Base-by-base conservation (phyloP, 2,113 vertebrate species). In the Aleadryas rufinucha region DNA sequence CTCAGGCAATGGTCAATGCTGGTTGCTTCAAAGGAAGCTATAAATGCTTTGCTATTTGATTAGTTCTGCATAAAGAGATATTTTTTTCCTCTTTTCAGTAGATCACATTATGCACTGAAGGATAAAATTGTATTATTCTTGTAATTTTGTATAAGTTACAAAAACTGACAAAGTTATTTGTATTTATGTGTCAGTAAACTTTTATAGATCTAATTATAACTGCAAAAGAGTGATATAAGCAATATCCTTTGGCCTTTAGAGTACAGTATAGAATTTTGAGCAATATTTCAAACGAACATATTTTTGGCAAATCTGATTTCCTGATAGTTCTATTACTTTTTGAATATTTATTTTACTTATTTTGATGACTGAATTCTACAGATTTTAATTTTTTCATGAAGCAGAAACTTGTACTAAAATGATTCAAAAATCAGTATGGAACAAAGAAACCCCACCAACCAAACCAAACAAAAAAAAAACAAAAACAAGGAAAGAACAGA, bases 361-460 rank as follows among this genome's bases (percentile, higher is more conserved):
- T 10, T 39, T 76, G 12, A 31, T 61, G 21, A 42, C 3, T 10
- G 4, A 71, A 83, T 26, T 49, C 4, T 49, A 30, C 13, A 42
- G 7, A 10, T 41, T n/a, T 44, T 16, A 33, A 24, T 1, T 2
- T 7, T 27, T 42, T 31, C 35, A 3, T 60, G 33, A 74, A 30
- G 11, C 28, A 59, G 11, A 35, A 4, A 30, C 53, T 65, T 75
- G 7, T 49, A 4, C 5, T 59, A 54, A 70, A 91, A 49, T 41
- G 0, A 54, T 61, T 83, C 4, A 37, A 83, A 71, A 88, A 35
- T 5, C 4, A 20, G 7, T 26, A 15, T 33, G 18, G 31, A 39
- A 44, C 23, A 28, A 33, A 63, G 37, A 30, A 18, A 0, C 2
- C 2, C 21, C 6, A 35, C 5, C 6, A 59, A 35, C 1, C 5